Evolutionary conservation across 2,797 vertebrate genomes (phyloP), one percentile per base, ranked within the genome.

Genomic region (Gobionotothen gibberifrons): DNA sequence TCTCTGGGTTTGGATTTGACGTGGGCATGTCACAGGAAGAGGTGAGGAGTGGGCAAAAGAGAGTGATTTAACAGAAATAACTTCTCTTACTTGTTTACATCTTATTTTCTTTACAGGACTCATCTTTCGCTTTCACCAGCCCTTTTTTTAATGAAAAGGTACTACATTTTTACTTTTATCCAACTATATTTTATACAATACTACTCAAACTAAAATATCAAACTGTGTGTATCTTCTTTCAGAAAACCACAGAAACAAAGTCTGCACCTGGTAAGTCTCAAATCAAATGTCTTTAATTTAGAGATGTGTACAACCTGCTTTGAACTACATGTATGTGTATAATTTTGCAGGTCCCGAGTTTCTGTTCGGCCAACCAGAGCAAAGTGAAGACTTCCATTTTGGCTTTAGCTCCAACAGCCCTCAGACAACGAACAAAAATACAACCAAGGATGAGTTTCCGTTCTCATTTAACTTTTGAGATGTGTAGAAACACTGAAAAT

Each of bases 71-170:
- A 17, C 74, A 47, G 59, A 64, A 52, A 32, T 0, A 8, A 0
- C 13, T 3, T 66, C 56, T 74, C 5, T 58, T 48, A 32, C 17
- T 62, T 74, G 19, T 74, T 44, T 72, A 69, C 60, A 12, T 72
- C 16, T 5, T 29, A 16, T 3, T 84, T 72, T 84, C 60, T 75
- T 91, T 85, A 21, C 79, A 96, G 95, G 93, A 91, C 16, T 80
- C 87, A 9, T 76, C 92, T 26, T 95, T 94, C 42, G 57, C 74
- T 29, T 96, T 96, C 57, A 62, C 85, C 19, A 82, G 87, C 51
- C 84, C 94, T 29, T 92, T 93, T 62, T 95, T 96, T 77, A 86
- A 46, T 2, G 84, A 93, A 32, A 94, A 95, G 94, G 95, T 95
- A 91, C 44, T 13, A 3, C 2, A 5, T 15, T 69, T 47, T 29